Conservation (phyloP, 1,140 invertebrate species). For the Lutraria rhynchaena region DNA sequence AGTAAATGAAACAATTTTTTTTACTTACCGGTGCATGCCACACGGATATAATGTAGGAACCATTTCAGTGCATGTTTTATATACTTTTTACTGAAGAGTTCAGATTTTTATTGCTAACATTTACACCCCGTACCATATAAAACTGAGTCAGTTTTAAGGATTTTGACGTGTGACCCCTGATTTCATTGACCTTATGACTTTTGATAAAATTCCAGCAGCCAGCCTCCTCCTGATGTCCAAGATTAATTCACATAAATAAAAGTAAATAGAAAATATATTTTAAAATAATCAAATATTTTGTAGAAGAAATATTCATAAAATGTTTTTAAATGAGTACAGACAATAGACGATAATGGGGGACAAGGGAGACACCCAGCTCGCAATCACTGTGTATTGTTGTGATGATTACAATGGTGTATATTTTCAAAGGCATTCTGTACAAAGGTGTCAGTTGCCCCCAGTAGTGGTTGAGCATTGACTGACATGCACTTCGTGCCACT, state of each 20-base stretch:
- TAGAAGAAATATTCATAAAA: conserved; percentile 43
- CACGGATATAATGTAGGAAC: too few relatives aligned
- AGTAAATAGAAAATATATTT: conserved; percentile 51
- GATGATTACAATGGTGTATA: conserved; percentile 27
- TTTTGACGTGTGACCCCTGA: conserved; percentile 35
- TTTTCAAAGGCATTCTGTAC: conserved; percentile 23
- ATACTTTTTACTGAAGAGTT: neutral
- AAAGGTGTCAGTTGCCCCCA: conserved; percentile 21
- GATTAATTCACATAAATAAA: conserved; percentile 41
- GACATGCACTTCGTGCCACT: conserved; percentile 8
- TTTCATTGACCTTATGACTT: conserved; percentile 33
- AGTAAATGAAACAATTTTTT: too few relatives aligned
- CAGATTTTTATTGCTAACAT: conserved; percentile 26
- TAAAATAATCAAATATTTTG: conserved; percentile 45
- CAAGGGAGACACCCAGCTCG: conserved; percentile 5
- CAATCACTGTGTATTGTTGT: conserved; percentile 1
- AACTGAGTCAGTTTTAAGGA: conserved; percentile 17
- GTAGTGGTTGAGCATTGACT: neutral
- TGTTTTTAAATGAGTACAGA: conserved; percentile 31
- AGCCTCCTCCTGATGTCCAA: conserved; percentile 8
- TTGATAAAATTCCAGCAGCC: conserved; percentile 34
- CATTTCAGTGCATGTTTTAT: conserved; percentile 43
- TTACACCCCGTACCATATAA: conserved; percentile 39
- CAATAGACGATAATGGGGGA: conserved; percentile 37
- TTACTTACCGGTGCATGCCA: too few relatives aligned